Evolutionary conservation across 2,113 vertebrate genomes (phyloP), one percentile per base, ranked within the genome.

Genomic region (Equus przewalskii): DNA sequence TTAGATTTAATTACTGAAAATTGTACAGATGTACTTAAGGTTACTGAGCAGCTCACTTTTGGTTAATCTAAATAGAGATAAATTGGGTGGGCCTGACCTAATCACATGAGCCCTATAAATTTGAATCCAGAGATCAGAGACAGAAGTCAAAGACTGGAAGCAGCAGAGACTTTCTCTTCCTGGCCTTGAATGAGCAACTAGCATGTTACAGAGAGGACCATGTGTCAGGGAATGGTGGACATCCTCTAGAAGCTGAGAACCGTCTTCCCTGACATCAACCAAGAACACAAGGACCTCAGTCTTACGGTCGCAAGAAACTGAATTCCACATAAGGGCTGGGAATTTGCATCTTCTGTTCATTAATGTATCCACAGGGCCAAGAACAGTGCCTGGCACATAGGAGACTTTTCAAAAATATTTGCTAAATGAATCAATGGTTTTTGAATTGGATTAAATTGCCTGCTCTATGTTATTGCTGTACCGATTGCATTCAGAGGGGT

Each of bases 351-450:
- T 28, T 88, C 86, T 84, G 7, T 69, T 94, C 69, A 79, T 7
- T 83, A 41, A 18, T 79, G 2, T 49, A 79, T 79, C 36, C 41
- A 72, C 41, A 36, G 30, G 58, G 41, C 10, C 26, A 93, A 90
- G 56, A 89, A 54, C 18, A 96, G 5, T 87, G 15, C 24, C n/a
- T 96, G 13, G 10, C 41, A 80, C 30, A 73, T 62, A 46, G 12
- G 36, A 94, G 72, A 64, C 10, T 69, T 91, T 91, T 65, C 54
- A 82, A 72, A 96, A 87, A 75, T 81, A 92, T 64, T 87, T 96
- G 21, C 21, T 33, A 10, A 92, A 60, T 72, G 33, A 91, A 89
- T 91, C 46, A 95, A 11, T 33, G 14, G 21, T 65, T 95, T 75
- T 86, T 44, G 5, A 94, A 65, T 62, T 85, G 15, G 19, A 49